Evolutionary conservation across 2,888 invertebrate genomes (phyloP).

Genomic region (Ochropleura leucogaster): DNA sequence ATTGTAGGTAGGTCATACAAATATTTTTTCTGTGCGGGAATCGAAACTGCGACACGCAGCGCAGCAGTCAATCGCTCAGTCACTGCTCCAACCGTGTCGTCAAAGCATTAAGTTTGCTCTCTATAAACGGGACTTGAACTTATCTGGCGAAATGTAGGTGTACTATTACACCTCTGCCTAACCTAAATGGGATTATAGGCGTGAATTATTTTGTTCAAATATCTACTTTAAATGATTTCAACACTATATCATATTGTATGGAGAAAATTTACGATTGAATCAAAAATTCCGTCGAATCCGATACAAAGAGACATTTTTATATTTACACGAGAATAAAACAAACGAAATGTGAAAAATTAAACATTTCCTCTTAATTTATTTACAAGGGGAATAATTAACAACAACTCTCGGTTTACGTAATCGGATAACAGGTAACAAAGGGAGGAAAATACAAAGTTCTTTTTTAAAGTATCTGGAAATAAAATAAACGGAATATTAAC

Average conservation of each 20-base stretch:
- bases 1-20: too few relatives aligned
- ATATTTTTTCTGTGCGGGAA: too few relatives aligned
- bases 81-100: too few relatives aligned
- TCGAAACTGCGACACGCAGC: too few relatives aligned
- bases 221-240: too few relatives aligned
- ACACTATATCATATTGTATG: not conserved
- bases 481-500: not conserved
- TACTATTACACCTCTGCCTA: too few relatives aligned
- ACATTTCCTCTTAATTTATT: slow-evolving; percentile 21
- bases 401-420: slow-evolving; percentile 10
- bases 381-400: slow-evolving; percentile 29
- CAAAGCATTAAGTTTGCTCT: too few relatives aligned
- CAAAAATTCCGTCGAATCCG: not conserved
- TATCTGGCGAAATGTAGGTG: too few relatives aligned
- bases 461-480: not conserved
- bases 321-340: not conserved
- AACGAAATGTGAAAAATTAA: not conserved
- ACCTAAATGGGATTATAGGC: too few relatives aligned
- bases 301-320: not conserved
- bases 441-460: slow-evolving; percentile 18
- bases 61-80: too few relatives aligned
- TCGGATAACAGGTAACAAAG: slow-evolving; percentile 42
- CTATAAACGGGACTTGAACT: too few relatives aligned
- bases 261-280: not conserved
- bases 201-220: too few relatives aligned